Base-by-base conservation (phyloP, 2,888 invertebrate genomes). In the Heteromurus nitidus region DNA sequence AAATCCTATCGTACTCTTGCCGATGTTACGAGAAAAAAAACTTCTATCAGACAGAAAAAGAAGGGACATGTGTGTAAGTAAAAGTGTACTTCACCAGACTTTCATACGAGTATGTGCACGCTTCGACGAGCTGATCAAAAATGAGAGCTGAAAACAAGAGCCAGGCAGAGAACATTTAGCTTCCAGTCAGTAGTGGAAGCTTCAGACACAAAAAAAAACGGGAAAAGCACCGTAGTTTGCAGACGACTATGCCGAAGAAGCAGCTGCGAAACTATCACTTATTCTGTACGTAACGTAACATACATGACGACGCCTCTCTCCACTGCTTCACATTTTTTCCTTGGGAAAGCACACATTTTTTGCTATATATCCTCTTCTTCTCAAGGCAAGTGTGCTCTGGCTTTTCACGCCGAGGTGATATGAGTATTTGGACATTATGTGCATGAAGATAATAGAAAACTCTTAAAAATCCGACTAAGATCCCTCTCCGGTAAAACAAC, bases 41-140 rank as follows among this genome's bases (percentile, higher is more conserved):
- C n/a, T n/a, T n/a, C n/a, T n/a, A n/a, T n/a, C n/a, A n/a, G n/a
- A n/a, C n/a, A n/a, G n/a, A n/a, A n/a, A n/a, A n/a, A n/a, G n/a
- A n/a, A n/a, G n/a, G n/a, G n/a, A n/a, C n/a, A n/a, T n/a, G n/a
- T n/a, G n/a, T n/a, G n/a, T n/a, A n/a, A n/a, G n/a, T n/a, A n/a
- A n/a, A n/a, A n/a, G n/a, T 36, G 31, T 18, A 26, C 31, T 47
- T 26, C 36, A 31, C 44, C 42, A 65, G 44, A 18, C 31, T 58
- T 62, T 28, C 24, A 44, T 47, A 62, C 26, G 26, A 44, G 44
- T 30, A 58, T 55, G 81, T 81, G 81, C 81, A 81, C 81, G 81
- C 81, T 81, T 55, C 67, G 60, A 69, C 58, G 81, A 81, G 75
- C 81, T 81, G 81, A 81, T 75, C 81, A 81, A 64, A 74, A 81